Base-by-base conservation (phyloP, 64 coral and sea anemone species). In the Stylophora pistillata region DNA sequence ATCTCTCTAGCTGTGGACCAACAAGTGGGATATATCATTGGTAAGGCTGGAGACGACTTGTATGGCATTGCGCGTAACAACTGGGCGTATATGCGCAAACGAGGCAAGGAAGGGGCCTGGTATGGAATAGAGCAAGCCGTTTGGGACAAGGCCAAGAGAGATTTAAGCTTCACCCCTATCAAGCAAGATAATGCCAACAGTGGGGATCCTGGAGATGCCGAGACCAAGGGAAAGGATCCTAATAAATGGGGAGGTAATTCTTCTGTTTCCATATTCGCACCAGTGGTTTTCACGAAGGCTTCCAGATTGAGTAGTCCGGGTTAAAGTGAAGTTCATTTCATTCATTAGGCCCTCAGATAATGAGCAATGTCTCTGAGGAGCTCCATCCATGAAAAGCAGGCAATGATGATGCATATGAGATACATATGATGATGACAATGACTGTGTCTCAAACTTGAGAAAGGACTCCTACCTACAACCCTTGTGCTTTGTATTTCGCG, bases 41-140 rank as follows among this genome's bases (percentile, higher is more conserved):
- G 88, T 28, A 76, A 79, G 26, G 55, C 63, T 80, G 54, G 56
- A 6, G 32, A 81, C 30, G 78, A 79, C n/a, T 18, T 94, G 62
- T 94, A 87, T 70, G 93, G 86, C 13, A 90, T 94, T 55, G 88
- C 78, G 2, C 73, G 71, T 4, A 94, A 94, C 76, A 87, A 81
- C 53, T 27, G 56, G 16, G 82, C 87, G n/a, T 94, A 94, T 81
- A 94, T 94, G 88, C 85, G 78, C 55, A 70, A 94, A 54, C 27
- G 25, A n/a, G 25, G 62, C 25, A 20, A 55, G 0, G 20, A 74
- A 3, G 73, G 58, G 0, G 77, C 54, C 7, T 94, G 93, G 93
- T 89, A 86, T 72, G 79, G 88, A 4, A 89, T 94, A 56, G 77
- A 74, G 23, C 20, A 33, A 37, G 28, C 62, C 1, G 66, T 76